Base-by-base conservation (phyloP, 2,797 vertebrate genomes). In the Pangasius krempfi region DNA sequence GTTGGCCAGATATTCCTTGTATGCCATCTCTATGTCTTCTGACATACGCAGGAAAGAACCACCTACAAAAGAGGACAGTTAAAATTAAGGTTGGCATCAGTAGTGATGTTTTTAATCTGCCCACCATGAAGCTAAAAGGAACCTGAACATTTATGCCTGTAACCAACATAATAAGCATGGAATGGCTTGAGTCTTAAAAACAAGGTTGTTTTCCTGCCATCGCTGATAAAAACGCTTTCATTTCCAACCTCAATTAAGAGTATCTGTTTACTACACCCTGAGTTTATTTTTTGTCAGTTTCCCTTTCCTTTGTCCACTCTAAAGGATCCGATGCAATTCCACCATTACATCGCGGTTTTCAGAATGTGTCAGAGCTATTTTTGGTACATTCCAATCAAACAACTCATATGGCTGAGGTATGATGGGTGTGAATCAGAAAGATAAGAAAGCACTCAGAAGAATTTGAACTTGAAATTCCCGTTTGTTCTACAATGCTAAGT, bases 1-100 rank as follows among this genome's bases (percentile, higher is more conserved):
- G 96, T 96, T 96, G 91, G 96, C 93, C 93, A 99, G 95, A 92
- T 99, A 99, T 90, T 97, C 95, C 89, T 95, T 97, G 89, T 99
- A 99, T 16, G 96, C 94, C 0, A 92, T 93, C 91, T 99, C 97
- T 13, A 99, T 96, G 90, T 98, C 97, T 16, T 96, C 94, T 78
- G 96, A 97, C 93, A 98, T 95, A 84, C 95, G 95, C 88, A 99
- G 96, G 95, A 99, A 99, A 0, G 97, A 90, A 2, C 95, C 73
- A 81, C 98, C 98, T 99, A 94, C 20, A 60, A 80, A 87, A 86
- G 0, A 62, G 7, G 73, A 80, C 8, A 37, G 18, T n/a, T 40
- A 30, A 56, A 40, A 62, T 60, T 84, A 25, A 25, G 22, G 60
- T 27, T 58, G 33, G 14, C 6, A 47, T 70, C 60, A 54, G 25